Evolutionary conservation across 1,140 invertebrate genomes (phyloP), one percentile per base, ranked within the genome.

Genomic region (Grapholita molesta): DNA sequence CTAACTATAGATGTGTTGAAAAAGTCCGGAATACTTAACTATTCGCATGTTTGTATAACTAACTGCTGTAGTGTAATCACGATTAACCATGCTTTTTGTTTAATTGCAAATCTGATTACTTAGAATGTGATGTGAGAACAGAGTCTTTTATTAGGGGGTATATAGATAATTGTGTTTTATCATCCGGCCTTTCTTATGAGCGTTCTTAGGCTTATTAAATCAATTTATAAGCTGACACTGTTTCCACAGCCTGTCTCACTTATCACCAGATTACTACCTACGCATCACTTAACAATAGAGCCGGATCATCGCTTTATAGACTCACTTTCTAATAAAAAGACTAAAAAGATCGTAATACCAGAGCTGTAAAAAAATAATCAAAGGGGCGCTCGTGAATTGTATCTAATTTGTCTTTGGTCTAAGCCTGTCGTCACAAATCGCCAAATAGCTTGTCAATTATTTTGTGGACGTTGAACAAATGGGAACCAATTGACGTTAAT

Each of bases 401-500:
- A 35, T 64, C 77, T 68, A 76, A 77, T 80, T 66, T 61, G 53
- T 75, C 66, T 75, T 70, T 71, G 70, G 67, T 69, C 73, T 65
- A 68, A 70, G 42, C 65, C 35, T 24, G 48, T 67, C 48, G 64
- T 68, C 70, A 68, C 66, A 35, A 66, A 68, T 38, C 21, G 52
- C 25, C 53, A 68, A 71, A 66, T 77, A 73, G 71, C 70, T 71
- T 66, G 71, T 76, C 72, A 74, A 80, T 80, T 71, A 65, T 35
- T 68, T 64, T 67, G 69, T 73, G 73, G 79, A 73, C 67, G 52
- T 42, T 74, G 70, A 73, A 73, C 72, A 81, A 84, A 79, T 82
- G 73, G 72, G 66, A 73, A 72, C 72, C 77, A 79, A 82, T 85
- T 80, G 76, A 38, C 64, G 64, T 67, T 68, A 73, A 79, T 80